Evolutionary conservation across 2,888 invertebrate species (phyloP), one percentile per base, ranked within the genome.

Genomic region (Nemurella pictetii): DNA sequence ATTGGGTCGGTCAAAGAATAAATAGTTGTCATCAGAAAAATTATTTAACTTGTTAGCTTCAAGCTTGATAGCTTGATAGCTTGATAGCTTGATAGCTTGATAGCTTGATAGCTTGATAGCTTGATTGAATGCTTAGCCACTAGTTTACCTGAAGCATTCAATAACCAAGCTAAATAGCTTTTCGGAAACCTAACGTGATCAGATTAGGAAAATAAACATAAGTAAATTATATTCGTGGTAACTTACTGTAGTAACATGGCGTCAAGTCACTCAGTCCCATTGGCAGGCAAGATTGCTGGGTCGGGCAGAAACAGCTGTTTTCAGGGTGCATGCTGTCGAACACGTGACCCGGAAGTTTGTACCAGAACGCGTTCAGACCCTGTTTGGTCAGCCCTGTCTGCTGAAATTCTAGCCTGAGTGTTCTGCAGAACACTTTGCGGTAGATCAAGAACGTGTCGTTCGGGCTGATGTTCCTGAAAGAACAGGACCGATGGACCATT

Each of bases 381-480:
- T 27, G 27, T 9, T 36, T 81, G 15, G 28, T 25, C 26, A 72
- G 0, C 20, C 29, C 73, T 5, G 88, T 85, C 85, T 89, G 91
- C 27, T 90, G 89, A 87, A 90, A 94, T 0, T 88, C 89, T 75
- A 94, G 90, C 0, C 92, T 93, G 73, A 96, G 88, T 0, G 94
- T 92, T 80, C 96, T 92, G 89, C 97, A 97, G 88, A 97, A 94
- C 0, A 95, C 93, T 87, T 94, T 94, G 29, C 96, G 92, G 89
- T 94, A 97, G 9, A 96, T 89, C 26, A 92, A 90, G 86, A 97
- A 91, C 0, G 90, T 89, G 0, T 91, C 91, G 0, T 91, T 90
- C 84, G 91, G 91, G 85, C 93, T 91, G 35, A 85, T 72, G 32
- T 72, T 27, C 25, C 85, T 85, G 85, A 9, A 91, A 81, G 2